A percentile compares a stretch with the other conserved stretches of the same genome.
phyloP scores from a whole-genome alignment of 2,113 vertebrate genomes.

The Cyprinodon brontotheroides region DNA sequence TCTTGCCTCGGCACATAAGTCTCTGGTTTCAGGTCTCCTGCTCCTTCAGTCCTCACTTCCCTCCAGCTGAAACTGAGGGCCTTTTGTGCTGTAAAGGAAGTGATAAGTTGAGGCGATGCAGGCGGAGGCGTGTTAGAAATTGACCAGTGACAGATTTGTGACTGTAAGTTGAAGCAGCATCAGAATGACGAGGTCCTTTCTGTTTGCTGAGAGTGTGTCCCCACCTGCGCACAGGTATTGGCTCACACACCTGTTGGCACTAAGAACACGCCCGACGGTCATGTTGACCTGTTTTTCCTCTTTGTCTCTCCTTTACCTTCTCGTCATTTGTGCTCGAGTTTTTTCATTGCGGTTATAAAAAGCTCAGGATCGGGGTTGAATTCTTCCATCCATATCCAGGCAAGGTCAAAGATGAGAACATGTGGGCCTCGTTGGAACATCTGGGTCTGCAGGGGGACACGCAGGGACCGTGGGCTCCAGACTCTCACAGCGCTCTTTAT shows the following conservation, averaged over 20 bases:
- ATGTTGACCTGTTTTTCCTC: background rate
- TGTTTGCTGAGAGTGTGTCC: conserved; percentile 6
- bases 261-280: conserved; percentile 6
- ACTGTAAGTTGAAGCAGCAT: conserved; percentile 19
- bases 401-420: conserved; percentile 51
- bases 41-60: conserved; percentile 13
- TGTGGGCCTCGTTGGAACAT: conserved; percentile 59
- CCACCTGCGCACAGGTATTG: conserved; percentile 35
- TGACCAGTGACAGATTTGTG: conserved; percentile 72
- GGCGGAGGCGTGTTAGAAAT: conserved; percentile 48
- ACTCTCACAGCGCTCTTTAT: conserved; percentile 59
- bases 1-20: conserved; percentile 8
- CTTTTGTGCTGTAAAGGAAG: conserved; percentile 50
- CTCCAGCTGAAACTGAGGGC: conserved; percentile 27
- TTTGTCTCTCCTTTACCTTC: background rate
- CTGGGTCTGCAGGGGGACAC: conserved; percentile 61
- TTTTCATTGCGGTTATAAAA: conserved; percentile 42
- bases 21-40: conserved; percentile 22
- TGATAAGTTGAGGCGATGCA: conserved; percentile 44
- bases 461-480: conserved; percentile 44
- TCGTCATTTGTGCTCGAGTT: background rate
- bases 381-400: conserved; percentile 41
- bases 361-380: conserved; percentile 36
- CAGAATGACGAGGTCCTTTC: conserved; percentile 17
- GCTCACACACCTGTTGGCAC: conserved; percentile 25